phyloP scores from a whole-genome alignment of 2,888 invertebrate species.

The Noctua janthina region DNA sequence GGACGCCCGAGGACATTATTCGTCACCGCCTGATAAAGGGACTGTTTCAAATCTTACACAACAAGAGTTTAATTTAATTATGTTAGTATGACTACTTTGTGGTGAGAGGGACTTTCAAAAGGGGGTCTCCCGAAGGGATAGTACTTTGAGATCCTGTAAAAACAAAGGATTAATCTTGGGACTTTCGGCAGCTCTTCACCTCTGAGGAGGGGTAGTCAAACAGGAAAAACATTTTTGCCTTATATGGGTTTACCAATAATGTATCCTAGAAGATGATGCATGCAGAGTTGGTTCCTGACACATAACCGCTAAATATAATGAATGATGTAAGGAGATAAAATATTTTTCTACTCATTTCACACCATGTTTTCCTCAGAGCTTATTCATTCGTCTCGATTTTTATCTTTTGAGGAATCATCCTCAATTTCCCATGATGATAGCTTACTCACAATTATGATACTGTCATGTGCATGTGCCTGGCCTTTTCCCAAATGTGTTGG shows the following conservation, averaged over 20 bases:
- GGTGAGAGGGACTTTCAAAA: slow-evolving; percentile 9
- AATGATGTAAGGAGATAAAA: slow-evolving; percentile 11
- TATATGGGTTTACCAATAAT: not conserved
- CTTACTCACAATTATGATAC: not conserved
- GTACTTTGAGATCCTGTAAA: not conserved
- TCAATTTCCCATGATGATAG: not conserved
- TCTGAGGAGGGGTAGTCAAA: not conserved
- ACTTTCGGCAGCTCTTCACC: not conserved
- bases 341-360: not conserved
- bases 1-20: slow-evolving; percentile 24
- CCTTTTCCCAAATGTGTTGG: not conserved
- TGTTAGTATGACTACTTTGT: slow-evolving; percentile 8
- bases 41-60: slow-evolving; percentile 17
- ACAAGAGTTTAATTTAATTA: slow-evolving; percentile 17
- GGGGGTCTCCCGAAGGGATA: slow-evolving; percentile 10
- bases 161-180: not conserved
- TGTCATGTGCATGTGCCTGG: not conserved
- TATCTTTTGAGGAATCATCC: slow-evolving; percentile 15
- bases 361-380: not conserved
- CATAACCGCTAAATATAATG: not conserved
- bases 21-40: slow-evolving; percentile 29
- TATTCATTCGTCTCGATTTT: not conserved
- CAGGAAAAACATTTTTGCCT: not conserved
- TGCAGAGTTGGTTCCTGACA: not conserved
- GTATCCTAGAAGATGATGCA: not conserved